Base-by-base conservation (phyloP, 2,113 vertebrate species). In the Pungitius pungitius region DNA sequence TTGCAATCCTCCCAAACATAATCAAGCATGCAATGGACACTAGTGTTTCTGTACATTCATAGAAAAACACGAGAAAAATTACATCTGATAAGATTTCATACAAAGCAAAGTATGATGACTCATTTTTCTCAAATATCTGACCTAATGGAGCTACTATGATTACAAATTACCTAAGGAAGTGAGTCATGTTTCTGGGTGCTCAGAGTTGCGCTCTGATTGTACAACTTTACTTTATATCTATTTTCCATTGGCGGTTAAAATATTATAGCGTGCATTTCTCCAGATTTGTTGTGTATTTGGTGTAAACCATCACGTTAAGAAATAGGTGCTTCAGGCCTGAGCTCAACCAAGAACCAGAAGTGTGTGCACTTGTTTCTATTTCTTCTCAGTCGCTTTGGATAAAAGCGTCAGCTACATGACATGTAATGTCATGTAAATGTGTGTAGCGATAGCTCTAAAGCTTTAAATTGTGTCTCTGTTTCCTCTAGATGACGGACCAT, bases 401-500 rank as follows among this genome's bases (percentile, higher is more conserved):
- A n/a, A n/a, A n/a, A n/a, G n/a, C n/a, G n/a, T n/a, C n/a, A n/a
- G n/a, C n/a, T n/a, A n/a, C n/a, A n/a, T n/a, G n/a, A n/a, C n/a
- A n/a, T n/a, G n/a, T n/a, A n/a, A n/a, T n/a, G n/a, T n/a, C n/a
- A n/a, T n/a, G n/a, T n/a, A n/a, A n/a, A n/a, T n/a, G n/a, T n/a
- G n/a, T n/a, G 1, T 14, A 26, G 13, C 33, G 18, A 15, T 13
- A 2, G 4, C 3, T 54, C 22, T 62, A 37, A 69, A 66, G 6
- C 0, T 63, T n/a, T 20, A 6, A 24, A 39, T 0, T 69, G 12
- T 75, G 13, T 56, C 20, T 78, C 20, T 57, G 4, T 69, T 73
- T n/a, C 54, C 14, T 78, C 1, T 15, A 92, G 91, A 92, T 89
- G 91, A 92, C 14, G 91, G 90, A 13, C 91, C 91, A 0, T 92